Percentiles rank a stretch among this genome's conserved stretches.
phyloP scores from a whole-genome alignment of 1,140 invertebrate species.

The Drosophila guanche region DNA sequence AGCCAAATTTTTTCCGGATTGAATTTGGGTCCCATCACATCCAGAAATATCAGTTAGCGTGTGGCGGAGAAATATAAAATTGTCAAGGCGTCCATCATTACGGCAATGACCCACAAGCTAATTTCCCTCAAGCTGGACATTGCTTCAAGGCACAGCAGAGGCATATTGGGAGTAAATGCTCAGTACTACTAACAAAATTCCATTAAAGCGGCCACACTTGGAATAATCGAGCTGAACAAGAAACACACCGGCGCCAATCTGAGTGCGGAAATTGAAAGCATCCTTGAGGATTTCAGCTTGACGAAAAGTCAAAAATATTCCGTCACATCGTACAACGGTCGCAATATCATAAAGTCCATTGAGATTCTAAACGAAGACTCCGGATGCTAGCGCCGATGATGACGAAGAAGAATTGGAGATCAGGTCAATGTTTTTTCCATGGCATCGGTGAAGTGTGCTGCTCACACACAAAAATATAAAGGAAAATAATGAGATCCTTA shows the following conservation, averaged over 20 bases:
- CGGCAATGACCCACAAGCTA: not conserved
- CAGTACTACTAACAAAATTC: not conserved
- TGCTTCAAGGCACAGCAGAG: not conserved
- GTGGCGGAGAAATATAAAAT: not conserved
- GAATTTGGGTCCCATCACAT: too few species aligned
- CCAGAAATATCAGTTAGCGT: not conserved
- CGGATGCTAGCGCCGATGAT: not conserved
- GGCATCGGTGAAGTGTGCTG: not conserved
- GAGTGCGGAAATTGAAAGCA: not conserved
- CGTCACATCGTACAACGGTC: not conserved
- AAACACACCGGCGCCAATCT: conserved; percentile 2
- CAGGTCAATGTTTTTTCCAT: not conserved
- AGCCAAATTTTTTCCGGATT: too few species aligned
- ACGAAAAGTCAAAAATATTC: conserved; percentile 7
- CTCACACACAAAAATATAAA: too few species aligned
- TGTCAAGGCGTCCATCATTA: not conserved
- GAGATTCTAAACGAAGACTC: not conserved
- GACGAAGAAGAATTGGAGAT: not conserved
- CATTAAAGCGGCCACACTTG: conserved; percentile 2
- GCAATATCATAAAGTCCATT: not conserved
- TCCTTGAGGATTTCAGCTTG: not conserved
- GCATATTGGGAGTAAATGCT: conserved; percentile 1
- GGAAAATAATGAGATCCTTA: too few species aligned
- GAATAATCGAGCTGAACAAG: conserved; percentile 2
- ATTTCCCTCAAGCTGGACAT: not conserved